Conservation (phyloP, 2,797 vertebrate genomes). For the Eurystomus glaucurus region DNA sequence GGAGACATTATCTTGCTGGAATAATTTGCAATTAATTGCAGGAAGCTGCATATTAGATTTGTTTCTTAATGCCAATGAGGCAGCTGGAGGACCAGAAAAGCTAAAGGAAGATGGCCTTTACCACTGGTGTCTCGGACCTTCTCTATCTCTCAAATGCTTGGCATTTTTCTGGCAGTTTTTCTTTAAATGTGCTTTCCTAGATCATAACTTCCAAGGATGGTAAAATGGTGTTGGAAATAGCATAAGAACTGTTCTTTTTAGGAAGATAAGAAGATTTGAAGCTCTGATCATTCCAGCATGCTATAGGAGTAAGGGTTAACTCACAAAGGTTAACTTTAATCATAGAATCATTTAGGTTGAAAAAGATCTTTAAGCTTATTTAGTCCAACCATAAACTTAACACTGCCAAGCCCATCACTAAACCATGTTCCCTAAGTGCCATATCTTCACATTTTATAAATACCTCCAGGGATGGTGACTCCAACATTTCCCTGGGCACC, state of each 20-base stretch:
- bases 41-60: neutral
- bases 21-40: neutral
- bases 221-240: neutral
- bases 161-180: neutral
- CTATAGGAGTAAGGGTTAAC: neutral
- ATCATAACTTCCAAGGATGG: neutral
- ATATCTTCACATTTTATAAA: neutral
- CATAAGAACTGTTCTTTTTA: neutral
- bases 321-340: neutral
- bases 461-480: neutral
- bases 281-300: neutral
- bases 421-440: neutral
- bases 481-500: neutral
- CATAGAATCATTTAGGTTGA: neutral
- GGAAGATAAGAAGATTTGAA: neutral
- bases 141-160: neutral
- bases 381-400: neutral
- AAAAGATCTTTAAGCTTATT: neutral
- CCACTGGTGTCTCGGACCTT: neutral
- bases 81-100: neutral
- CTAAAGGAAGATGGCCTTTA: neutral
- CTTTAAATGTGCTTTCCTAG: neutral
- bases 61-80: neutral
- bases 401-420: neutral
- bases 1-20: neutral